Conservation (phyloP, 2,888 invertebrate species). For the Plutella xylostella region DNA sequence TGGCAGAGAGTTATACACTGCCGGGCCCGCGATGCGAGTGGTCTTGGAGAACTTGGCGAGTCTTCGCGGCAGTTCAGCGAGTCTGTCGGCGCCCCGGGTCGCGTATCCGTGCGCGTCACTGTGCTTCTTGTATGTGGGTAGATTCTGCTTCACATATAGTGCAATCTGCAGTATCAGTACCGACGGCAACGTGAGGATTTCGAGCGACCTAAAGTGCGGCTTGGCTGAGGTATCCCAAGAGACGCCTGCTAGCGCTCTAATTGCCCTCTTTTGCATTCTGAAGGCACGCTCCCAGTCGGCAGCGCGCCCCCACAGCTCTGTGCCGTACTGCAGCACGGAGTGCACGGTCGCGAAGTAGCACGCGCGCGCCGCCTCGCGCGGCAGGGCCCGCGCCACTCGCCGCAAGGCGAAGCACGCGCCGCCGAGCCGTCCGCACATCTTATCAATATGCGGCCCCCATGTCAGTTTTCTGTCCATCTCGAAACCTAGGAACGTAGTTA, state of each 20-base stretch:
- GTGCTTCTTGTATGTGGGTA: not conserved
- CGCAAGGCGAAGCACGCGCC: constrained; percentile 9
- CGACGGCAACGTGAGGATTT: not conserved
- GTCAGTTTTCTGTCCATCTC: constrained; percentile 4
- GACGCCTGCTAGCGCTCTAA: not conserved
- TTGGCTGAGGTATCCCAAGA: not conserved
- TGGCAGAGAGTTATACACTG: too few species aligned
- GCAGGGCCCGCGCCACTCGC: not conserved
- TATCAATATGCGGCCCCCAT: constrained; percentile 7
- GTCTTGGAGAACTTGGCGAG: too few species aligned
- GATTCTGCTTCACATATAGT: not conserved
- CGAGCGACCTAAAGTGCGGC: not conserved
- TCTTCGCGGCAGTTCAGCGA: too few species aligned
- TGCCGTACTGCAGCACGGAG: constrained; percentile 8
- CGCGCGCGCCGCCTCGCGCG: constrained; percentile 1
- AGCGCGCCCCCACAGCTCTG: constrained; percentile 8
- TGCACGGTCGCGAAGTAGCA: constrained; percentile 12
- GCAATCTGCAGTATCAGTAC: not conserved
- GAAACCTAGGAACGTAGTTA: constrained; percentile 7
- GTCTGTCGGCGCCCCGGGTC: not conserved
- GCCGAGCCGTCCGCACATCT: constrained; percentile 2
- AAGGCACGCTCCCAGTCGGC: constrained; percentile 12
- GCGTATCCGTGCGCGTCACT: not conserved
- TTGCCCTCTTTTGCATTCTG: constrained; percentile 6
- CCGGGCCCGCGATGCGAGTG: too few species aligned